Evolutionary conservation across 2,888 invertebrate genomes (phyloP).

Genomic region (Archips crataeganus): DNA sequence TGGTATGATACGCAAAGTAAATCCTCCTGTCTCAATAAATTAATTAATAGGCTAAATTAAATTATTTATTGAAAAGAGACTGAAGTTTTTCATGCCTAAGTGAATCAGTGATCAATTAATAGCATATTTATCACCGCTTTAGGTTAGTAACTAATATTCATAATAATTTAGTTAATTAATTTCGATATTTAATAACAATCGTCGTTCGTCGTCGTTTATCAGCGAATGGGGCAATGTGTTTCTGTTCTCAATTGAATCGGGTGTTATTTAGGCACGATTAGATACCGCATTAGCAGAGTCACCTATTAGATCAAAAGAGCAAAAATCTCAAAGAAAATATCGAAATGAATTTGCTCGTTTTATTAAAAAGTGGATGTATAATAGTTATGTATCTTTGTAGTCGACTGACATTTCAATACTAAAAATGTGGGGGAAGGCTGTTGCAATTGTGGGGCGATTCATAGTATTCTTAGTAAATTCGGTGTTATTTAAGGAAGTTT

Average conservation of each 20-base stretch:
- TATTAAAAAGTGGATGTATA: too few species aligned
- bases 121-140: not conserved
- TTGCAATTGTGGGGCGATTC: too few species aligned
- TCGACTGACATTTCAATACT: too few species aligned
- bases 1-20: too few species aligned
- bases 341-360: too few species aligned
- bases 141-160: not conserved
- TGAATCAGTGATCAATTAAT: not conserved
- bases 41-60: not conserved
- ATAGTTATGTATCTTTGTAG: too few species aligned
- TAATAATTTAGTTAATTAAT: slow-evolving; percentile 5
- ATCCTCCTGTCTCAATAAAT: not conserved
- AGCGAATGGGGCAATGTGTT: slow-evolving; percentile 36
- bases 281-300: slow-evolving; percentile 20
- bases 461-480: too few species aligned
- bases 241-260: slow-evolving; percentile 19
- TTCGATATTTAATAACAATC: slow-evolving; percentile 24
- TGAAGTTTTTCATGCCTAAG: not conserved
- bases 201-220: slow-evolving; percentile 17
- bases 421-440: too few species aligned
- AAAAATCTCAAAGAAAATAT: not conserved
- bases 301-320: slow-evolving; percentile 3
- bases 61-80: not conserved
- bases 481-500: too few species aligned
- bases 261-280: slow-evolving; percentile 33